These are phyloP conservation scores for Xenopus borealis DNA, from an alignment of 2,113 vertebrate genomes.

Conservation along the genomic window DNA sequence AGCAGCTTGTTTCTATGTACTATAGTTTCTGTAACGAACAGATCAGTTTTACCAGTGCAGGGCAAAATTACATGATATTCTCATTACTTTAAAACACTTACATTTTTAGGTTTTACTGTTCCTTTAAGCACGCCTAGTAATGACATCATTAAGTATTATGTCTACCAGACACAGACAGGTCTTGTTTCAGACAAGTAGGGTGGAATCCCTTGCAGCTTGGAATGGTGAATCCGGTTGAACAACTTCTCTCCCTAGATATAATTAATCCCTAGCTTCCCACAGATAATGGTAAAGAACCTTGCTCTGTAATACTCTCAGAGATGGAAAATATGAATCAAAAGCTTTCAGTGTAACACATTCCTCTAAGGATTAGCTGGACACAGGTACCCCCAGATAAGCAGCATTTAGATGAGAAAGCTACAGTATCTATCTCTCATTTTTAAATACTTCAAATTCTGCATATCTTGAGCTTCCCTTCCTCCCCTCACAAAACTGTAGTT, in stretches of 20 bases:
- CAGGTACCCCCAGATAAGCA: not conserved
- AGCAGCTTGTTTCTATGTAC: no score
- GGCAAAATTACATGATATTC: no score
- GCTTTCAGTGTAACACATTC: constrained; percentile 25
- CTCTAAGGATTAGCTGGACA: constrained; percentile 6
- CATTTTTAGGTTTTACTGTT: no score
- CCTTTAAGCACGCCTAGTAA: constrained; percentile 52
- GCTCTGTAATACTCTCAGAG: not conserved
- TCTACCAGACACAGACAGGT: constrained; percentile 21
- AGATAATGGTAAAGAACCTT: not conserved
- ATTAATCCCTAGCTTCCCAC: not conserved
- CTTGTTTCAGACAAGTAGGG: constrained; percentile 20
- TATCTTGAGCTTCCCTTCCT: not conserved
- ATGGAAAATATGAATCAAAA: not conserved
- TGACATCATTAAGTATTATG: constrained; percentile 19
- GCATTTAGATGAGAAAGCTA: not conserved
- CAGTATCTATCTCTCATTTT: not conserved
- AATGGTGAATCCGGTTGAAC: constrained; percentile 8
- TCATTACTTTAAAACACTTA: no score
- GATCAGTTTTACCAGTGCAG: no score
- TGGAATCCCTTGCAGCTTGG: not conserved
- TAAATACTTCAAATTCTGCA: not conserved
- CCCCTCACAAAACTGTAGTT: not conserved
- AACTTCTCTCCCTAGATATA: constrained; percentile 9
- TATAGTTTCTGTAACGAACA: no score